Conservation (phyloP, 2,888 invertebrate genomes). For the Mesopsocus fuscifrons region DNA sequence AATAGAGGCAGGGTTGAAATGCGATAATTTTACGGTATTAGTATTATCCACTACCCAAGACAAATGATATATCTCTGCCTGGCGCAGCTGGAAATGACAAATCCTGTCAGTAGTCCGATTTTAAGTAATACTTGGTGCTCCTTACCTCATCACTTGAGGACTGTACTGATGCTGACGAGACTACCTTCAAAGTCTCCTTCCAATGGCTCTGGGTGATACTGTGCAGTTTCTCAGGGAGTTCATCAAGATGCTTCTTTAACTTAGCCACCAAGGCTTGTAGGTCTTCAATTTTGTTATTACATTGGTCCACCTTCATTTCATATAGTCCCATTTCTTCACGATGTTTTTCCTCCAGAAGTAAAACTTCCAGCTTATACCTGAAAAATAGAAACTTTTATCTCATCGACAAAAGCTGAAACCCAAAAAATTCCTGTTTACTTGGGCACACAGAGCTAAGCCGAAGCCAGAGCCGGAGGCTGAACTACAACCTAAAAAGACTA, state of each 20-base stretch:
- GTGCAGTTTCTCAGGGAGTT: conserved; percentile 55
- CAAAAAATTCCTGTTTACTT: too few species aligned
- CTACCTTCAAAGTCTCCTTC: conserved; percentile 53
- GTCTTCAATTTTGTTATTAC: conserved; percentile 34
- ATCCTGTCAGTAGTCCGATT: too few species aligned
- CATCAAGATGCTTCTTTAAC: conserved; percentile 33
- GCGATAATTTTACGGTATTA: too few species aligned
- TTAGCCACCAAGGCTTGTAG: conserved; percentile 34
- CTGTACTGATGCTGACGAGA: too few species aligned
- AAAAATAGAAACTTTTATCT: too few species aligned
- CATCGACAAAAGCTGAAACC: too few species aligned
- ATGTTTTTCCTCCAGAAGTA: conserved; percentile 57
- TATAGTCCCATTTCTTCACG: conserved; percentile 56
- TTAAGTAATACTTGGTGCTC: conserved; percentile 3
- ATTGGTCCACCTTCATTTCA: conserved; percentile 46
- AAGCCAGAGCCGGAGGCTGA: not conserved
- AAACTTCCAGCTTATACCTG: conserved; percentile 56
- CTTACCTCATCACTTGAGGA: too few species aligned
- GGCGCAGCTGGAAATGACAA: too few species aligned
- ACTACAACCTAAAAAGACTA: not conserved
- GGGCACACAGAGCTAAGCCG: not conserved
- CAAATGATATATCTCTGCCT: too few species aligned
- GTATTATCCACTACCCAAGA: too few species aligned
- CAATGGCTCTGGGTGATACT: conserved; percentile 63
- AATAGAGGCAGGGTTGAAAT: too few species aligned